Evolutionary conservation across 1,140 invertebrate species (phyloP).

Genomic region (Drosophila prosaltans): DNA sequence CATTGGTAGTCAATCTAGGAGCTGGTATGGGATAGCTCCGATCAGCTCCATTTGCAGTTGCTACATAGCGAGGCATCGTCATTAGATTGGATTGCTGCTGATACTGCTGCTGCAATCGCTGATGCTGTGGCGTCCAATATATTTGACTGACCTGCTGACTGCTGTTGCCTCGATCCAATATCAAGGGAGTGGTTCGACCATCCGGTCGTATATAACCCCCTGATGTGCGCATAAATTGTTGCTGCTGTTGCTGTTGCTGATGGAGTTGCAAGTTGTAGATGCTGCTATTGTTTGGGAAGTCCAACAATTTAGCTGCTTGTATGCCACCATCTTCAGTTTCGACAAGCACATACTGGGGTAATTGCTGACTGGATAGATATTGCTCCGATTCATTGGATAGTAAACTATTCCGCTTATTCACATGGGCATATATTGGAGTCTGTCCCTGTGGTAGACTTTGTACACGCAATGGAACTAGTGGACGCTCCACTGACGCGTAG

Average conservation of each 20-base stretch:
- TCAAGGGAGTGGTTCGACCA: constrained; percentile 73
- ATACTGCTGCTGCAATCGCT: constrained; percentile 39
- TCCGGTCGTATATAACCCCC: constrained; percentile 43
- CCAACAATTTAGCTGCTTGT: constrained; percentile 69
- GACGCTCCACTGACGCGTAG: constrained; percentile 73
- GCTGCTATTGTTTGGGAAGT: constrained; percentile 45
- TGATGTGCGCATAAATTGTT: constrained; percentile 36
- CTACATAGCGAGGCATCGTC: constrained; percentile 24
- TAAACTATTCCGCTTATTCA: constrained; percentile 72
- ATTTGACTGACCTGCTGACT: constrained; percentile 66
- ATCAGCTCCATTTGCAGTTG: constrained; percentile 30
- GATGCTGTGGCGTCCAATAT: constrained; percentile 69
- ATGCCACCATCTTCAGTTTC: constrained; percentile 66
- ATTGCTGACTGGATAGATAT: constrained; percentile 60
- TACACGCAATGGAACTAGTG: constrained; percentile 72
- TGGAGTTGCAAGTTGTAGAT: constrained; percentile 51
- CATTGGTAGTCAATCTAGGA: constrained; percentile 29
- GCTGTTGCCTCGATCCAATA: constrained; percentile 59
- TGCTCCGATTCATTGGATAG: constrained; percentile 72
- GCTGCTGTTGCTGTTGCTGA: not conserved
- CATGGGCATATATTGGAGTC: constrained; percentile 75
- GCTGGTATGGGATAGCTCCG: constrained; percentile 55
- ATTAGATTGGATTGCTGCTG: constrained; percentile 21
- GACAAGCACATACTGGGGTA: constrained; percentile 65
- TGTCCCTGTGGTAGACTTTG: constrained; percentile 66